Conservation (phyloP, 2,888 invertebrate species). For the Campaea margaritaria region DNA sequence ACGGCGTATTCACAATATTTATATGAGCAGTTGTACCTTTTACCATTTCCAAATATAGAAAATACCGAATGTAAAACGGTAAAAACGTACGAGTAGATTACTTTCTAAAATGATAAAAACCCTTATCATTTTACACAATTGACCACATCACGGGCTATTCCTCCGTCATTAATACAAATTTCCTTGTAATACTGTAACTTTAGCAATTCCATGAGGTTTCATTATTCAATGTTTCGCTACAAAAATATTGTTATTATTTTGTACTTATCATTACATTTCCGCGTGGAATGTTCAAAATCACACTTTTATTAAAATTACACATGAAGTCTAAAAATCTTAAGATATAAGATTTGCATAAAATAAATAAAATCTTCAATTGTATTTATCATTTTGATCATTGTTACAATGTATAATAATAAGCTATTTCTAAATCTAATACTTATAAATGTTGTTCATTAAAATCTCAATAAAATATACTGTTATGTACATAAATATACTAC, state of each 20-base stretch:
- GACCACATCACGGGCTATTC: slow-evolving; percentile 50
- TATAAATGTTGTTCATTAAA: slow-evolving; percentile 72
- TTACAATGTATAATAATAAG: slow-evolving; percentile 49
- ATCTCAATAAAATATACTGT: slow-evolving; percentile 48
- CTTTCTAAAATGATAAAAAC: slow-evolving; percentile 55
- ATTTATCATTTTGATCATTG: slow-evolving; percentile 55
- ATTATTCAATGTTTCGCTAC: slow-evolving; percentile 70
- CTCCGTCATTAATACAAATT: slow-evolving; percentile 65
- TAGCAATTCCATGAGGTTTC: slow-evolving; percentile 70
- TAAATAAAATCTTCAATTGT: slow-evolving; percentile 72
- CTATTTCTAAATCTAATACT: slow-evolving; percentile 62
- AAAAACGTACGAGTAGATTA: slow-evolving; percentile 66
- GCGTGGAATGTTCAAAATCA: slow-evolving; percentile 82
- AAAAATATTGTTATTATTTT: slow-evolving; percentile 82
- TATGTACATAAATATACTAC: slow-evolving; percentile 55
- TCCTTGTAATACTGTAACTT: slow-evolving; percentile 76
- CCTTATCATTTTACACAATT: slow-evolving; percentile 36
- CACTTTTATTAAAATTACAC: slow-evolving; percentile 71
- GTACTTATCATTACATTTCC: slow-evolving; percentile 82
- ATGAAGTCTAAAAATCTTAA: slow-evolving; percentile 62
- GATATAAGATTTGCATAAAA: slow-evolving; percentile 66
- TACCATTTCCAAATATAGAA: slow-evolving; percentile 67
- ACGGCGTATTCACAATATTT: slow-evolving; percentile 50
- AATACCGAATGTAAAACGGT: slow-evolving; percentile 73
- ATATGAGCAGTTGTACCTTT: slow-evolving; percentile 62